A percentile compares a stretch with the other conserved stretches of the same genome.
These are phyloP conservation scores for Xylophagus ater DNA, from an alignment of 2,888 invertebrate genomes.

Conservation along the genomic window DNA sequence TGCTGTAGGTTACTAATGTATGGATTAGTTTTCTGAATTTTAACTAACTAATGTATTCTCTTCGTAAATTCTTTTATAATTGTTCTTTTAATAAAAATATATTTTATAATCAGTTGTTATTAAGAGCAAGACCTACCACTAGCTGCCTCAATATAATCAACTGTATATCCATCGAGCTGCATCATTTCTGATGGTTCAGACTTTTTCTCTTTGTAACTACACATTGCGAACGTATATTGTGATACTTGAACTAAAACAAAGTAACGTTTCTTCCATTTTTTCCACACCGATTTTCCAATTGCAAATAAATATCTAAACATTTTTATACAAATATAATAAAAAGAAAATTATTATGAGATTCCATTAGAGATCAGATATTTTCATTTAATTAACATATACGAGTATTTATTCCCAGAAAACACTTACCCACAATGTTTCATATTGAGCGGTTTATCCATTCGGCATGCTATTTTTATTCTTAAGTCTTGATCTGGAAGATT, in stretches of 20 bases:
- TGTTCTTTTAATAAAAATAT: too few relatives aligned
- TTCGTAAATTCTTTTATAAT: too few relatives aligned
- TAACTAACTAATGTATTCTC: too few relatives aligned
- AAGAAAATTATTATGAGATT: constrained; percentile 3
- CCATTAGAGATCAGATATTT: not conserved
- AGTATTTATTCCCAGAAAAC: not conserved
- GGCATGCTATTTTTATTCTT: constrained; percentile 91
- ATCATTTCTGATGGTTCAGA: constrained; percentile 99
- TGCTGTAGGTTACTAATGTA: too few relatives aligned
- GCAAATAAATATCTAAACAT: constrained; percentile 73
- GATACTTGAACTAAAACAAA: constrained; percentile 98
- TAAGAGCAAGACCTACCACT: constrained; percentile 58
- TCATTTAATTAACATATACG: not conserved
- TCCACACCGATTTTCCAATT: constrained; percentile 96
- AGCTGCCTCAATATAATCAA: constrained; percentile 95
- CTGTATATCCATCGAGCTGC: constrained; percentile 98
- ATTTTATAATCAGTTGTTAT: too few relatives aligned
- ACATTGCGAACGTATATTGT: constrained; percentile 99
- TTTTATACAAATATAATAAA: too few relatives aligned
- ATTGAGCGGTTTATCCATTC: constrained; percentile 97
- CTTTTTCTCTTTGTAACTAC: constrained; percentile 98
- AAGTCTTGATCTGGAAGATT: constrained; percentile 92
- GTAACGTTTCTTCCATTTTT: constrained; percentile 98
- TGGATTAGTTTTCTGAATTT: too few relatives aligned
- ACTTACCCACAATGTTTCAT: constrained; percentile 96